Conservation (phyloP, 2,797 vertebrate species). For the Tenualosa ilisha region DNA sequence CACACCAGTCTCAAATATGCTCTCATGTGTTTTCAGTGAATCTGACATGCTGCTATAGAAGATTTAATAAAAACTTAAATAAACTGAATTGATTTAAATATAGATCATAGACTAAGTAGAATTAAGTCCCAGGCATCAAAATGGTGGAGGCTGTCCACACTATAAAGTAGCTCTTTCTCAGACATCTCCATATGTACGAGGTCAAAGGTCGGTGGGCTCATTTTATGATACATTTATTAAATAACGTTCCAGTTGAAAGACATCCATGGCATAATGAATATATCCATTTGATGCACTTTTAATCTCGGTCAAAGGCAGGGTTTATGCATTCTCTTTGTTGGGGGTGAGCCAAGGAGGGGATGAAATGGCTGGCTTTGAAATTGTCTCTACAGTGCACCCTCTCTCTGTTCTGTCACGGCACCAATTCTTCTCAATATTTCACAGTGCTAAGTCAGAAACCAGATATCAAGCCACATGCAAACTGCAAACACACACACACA, state of each 20-base stretch:
- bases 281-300: neutral
- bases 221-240: neutral
- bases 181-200: neutral
- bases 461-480: neutral
- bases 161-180: neutral
- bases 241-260: neutral
- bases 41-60: neutral
- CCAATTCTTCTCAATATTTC: neutral
- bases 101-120: neutral
- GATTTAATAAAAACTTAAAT: neutral
- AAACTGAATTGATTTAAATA: neutral
- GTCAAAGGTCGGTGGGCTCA: neutral
- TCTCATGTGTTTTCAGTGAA: neutral
- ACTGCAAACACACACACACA: neutral
- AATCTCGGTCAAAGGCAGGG: neutral
- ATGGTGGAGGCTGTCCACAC: neutral
- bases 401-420: neutral
- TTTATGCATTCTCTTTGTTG: neutral
- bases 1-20: neutral
- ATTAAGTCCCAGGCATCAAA: neutral
- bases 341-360: neutral
- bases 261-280: neutral
- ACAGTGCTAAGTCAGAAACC: neutral
- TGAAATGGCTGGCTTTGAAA: neutral
- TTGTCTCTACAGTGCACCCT: neutral